A percentile compares a stretch with the other conserved stretches of the same genome.
phyloP scores from a whole-genome alignment of 2,888 invertebrate genomes.

The Pyrocoelia pectoralis region DNA sequence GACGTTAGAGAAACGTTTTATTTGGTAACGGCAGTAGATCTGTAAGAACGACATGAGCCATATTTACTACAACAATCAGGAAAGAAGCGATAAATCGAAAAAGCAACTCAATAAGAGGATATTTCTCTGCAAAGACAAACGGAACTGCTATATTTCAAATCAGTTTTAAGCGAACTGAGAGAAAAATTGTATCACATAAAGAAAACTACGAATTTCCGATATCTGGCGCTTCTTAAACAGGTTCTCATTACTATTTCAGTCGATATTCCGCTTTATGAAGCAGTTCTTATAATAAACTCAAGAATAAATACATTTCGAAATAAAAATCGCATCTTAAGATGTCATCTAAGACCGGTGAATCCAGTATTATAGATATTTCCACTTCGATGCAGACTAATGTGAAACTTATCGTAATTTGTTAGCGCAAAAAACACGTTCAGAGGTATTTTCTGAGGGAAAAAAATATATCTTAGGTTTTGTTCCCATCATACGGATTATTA shows the following conservation, averaged over 20 bases:
- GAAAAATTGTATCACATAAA: conserved; percentile 25
- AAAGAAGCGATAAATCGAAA: conserved; percentile 39
- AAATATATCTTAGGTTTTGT: neutral
- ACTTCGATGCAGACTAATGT: conserved; percentile 21
- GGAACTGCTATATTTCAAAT: conserved; percentile 44
- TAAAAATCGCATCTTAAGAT: conserved; percentile 16
- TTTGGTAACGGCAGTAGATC: conserved; percentile 24
- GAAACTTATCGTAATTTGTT: conserved; percentile 12
- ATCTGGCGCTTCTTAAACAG: conserved; percentile 28
- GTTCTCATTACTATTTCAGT: conserved; percentile 25
- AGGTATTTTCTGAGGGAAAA: neutral
- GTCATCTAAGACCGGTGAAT: conserved; percentile 15
- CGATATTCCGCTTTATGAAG: conserved; percentile 23
- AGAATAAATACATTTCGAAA: conserved; percentile 26
- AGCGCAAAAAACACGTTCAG: neutral
- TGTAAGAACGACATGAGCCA: conserved; percentile 19
- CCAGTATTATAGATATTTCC: conserved; percentile 19
- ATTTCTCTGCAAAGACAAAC: conserved; percentile 42
- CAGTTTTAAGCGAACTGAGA: conserved; percentile 25
- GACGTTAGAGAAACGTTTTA: conserved; percentile 24
- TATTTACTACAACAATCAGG: conserved; percentile 35
- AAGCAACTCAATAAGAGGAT: conserved; percentile 45
- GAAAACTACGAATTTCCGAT: conserved; percentile 28
- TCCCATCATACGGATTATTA: neutral
- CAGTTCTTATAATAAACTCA: conserved; percentile 22